A percentile compares a stretch with the other conserved stretches of the same genome.
These are phyloP conservation scores for Oligia fasciuncula DNA, from an alignment of 2,888 invertebrate genomes.

Conservation along the genomic window DNA sequence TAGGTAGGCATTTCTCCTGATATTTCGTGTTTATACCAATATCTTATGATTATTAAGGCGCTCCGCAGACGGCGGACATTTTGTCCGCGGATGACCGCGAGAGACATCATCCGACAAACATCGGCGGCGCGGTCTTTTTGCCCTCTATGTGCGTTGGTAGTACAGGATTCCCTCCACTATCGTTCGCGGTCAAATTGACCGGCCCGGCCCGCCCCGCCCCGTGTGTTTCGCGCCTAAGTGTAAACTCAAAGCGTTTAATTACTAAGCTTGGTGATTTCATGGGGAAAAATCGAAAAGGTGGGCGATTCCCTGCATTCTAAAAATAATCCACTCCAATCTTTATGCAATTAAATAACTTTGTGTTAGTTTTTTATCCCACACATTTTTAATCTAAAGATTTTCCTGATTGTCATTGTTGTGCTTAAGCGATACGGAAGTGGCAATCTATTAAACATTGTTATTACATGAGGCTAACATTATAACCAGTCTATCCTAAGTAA, in stretches of 20 bases:
- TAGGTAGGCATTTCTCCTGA: too few species aligned
- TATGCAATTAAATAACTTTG: slow-evolving; percentile 14
- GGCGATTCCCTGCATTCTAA: background rate
- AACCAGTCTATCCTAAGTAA: slow-evolving; percentile 40
- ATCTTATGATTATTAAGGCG: background rate
- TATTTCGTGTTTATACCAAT: background rate
- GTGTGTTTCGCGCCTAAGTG: background rate
- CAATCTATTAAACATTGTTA: slow-evolving; percentile 47
- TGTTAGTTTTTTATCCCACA: slow-evolving; percentile 6
- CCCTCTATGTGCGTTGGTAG: too few species aligned
- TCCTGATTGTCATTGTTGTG: slow-evolving; percentile 38
- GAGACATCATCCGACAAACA: too few species aligned
- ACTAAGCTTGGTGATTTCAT: background rate
- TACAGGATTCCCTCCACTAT: too few species aligned
- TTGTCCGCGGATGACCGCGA: too few species aligned
- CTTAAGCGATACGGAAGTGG: slow-evolving; percentile 44
- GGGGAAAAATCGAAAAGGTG: background rate
- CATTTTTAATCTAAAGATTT: slow-evolving; percentile 22
- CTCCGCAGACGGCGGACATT: too few species aligned
- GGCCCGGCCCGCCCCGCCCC: too few species aligned
- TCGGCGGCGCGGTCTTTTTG: too few species aligned
- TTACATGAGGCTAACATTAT: slow-evolving; percentile 27
- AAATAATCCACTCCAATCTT: background rate
- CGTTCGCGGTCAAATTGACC: too few species aligned
- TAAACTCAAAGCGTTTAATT: background rate